These are phyloP conservation scores for Pipistrellus nathusii DNA, from an alignment of 2,797 vertebrate species.

Conservation along the genomic window DNA sequence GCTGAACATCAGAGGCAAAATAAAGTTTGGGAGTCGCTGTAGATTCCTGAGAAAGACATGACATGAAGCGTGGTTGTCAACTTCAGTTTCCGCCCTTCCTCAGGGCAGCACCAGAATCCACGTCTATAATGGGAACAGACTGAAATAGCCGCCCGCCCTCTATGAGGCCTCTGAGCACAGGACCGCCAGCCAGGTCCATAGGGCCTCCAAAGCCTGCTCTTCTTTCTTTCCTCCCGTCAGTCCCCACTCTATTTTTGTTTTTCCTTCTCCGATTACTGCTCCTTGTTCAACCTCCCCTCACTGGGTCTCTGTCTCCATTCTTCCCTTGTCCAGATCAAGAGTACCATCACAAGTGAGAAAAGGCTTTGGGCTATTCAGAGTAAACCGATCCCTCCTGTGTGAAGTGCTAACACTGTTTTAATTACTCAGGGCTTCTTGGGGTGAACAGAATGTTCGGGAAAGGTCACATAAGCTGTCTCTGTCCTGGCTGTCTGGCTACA, in stretches of 20 bases:
- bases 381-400: conserved; percentile 45
- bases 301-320: background rate
- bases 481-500: conserved; percentile 1
- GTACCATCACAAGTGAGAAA: conserved; percentile 30
- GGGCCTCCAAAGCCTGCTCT: background rate
- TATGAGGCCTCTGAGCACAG: background rate
- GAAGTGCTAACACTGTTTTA: conserved; percentile 58
- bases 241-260: conserved; percentile 42
- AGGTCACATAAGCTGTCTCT: conserved; percentile 24
- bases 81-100: background rate
- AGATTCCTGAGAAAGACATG: background rate
- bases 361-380: conserved; percentile 39
- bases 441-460: conserved; percentile 46
- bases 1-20: background rate
- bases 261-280: conserved; percentile 57
- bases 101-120: background rate
- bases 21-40: background rate
- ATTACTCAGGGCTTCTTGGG: conserved; percentile 41
- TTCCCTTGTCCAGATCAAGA: background rate
- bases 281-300: background rate
- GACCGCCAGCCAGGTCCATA: background rate
- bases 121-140: background rate
- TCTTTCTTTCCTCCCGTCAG: background rate
- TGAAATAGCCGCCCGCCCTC: conserved; percentile 36
- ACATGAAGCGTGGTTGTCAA: background rate